A percentile compares a stretch with the other conserved stretches of the same genome.
Evolutionary conservation across 2,797 vertebrate species (phyloP).

Genomic region (Alca torda): DNA sequence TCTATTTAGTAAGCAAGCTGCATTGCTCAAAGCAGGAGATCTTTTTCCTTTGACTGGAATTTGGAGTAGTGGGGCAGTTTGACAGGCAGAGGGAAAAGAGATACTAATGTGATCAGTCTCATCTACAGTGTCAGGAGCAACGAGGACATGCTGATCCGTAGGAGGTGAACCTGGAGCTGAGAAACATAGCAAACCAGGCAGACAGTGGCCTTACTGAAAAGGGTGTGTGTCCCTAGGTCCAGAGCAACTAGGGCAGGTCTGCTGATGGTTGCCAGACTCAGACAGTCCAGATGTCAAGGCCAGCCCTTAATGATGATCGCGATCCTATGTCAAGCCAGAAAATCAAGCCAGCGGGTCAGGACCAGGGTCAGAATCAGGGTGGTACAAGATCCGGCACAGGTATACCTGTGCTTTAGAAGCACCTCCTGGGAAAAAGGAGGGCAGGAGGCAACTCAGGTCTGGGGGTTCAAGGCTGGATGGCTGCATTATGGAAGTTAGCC

Average conservation of each 20-base stretch:
- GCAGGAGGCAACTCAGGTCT: background rate
- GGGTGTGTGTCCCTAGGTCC: background rate
- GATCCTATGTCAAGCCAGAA: background rate
- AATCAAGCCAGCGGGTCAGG: background rate
- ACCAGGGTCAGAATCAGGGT: background rate
- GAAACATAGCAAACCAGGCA: background rate
- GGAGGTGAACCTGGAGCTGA: background rate
- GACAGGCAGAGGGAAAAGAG: background rate
- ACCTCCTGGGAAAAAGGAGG: background rate
- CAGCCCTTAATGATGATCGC: background rate
- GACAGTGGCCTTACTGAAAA: background rate
- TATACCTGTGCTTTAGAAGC: background rate
- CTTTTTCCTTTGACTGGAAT: background rate
- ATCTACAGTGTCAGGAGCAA: background rate
- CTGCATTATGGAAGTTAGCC: background rate
- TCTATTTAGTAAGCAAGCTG: background rate
- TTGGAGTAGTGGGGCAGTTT: background rate
- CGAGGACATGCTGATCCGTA: background rate
- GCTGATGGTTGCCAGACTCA: background rate
- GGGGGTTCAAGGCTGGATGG: background rate
- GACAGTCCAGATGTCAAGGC: background rate
- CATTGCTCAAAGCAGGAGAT: background rate
- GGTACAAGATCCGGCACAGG: fast-evolving
- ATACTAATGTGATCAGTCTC: background rate
- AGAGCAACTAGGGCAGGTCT: background rate